Conservation (phyloP, 2,888 invertebrate genomes). For the Eristalis tenax region DNA sequence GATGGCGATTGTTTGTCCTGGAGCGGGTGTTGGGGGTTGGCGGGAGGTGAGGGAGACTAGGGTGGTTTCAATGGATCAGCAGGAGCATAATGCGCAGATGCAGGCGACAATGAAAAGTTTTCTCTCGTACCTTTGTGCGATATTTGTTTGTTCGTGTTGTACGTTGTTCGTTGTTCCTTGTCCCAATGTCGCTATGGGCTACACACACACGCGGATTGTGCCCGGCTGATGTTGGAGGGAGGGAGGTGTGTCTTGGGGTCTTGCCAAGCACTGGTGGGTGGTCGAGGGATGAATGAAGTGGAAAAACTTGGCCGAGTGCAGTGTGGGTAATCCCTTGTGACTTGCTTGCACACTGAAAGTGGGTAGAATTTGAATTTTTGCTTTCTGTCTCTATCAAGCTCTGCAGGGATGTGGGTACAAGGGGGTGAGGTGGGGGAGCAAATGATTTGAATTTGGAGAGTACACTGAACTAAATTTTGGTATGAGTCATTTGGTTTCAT, state of each 20-base stretch:
- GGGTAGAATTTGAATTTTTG: conserved; percentile 10
- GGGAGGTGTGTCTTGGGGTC: neutral
- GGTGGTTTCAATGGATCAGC: neutral
- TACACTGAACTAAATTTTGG: conserved; percentile 12
- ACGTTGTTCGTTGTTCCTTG: conserved; percentile 30
- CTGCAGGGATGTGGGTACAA: no score
- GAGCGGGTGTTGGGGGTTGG: neutral
- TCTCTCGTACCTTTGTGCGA: conserved; percentile 2
- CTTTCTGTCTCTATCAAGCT: neutral
- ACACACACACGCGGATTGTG: neutral
- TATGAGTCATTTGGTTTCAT: neutral
- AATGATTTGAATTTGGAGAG: neutral
- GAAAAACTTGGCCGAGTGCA: conserved; percentile 41
- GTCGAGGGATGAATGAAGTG: no score
- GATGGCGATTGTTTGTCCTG: neutral
- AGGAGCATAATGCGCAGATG: conserved; percentile 52
- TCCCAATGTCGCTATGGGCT: conserved; percentile 29
- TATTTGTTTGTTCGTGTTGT: conserved; percentile 7
- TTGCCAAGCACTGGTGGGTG: no score
- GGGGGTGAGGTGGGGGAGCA: neutral
- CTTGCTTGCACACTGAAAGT: conserved; percentile 17
- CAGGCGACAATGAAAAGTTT: conserved; percentile 35
- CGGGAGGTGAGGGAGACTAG: neutral
- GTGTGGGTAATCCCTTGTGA: conserved; percentile 41
- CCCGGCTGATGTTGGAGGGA: no score